Base-by-base conservation (phyloP, 2,113 vertebrate genomes). In the Ariopsis seemanni region DNA sequence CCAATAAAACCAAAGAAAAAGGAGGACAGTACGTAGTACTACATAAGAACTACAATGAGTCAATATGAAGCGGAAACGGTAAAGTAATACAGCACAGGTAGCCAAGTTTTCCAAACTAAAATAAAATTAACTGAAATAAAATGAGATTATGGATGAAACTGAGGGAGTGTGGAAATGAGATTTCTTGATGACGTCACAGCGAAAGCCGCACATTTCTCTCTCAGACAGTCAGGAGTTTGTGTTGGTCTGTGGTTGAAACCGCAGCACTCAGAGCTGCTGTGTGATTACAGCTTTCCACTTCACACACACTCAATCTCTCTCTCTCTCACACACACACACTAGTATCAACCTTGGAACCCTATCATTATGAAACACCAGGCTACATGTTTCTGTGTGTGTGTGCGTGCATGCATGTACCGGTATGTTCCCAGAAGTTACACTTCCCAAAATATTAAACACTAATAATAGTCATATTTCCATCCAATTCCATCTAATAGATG, bases 231-330 rank as follows among this genome's bases (percentile, higher is more conserved):
- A 34, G 86, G 69, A 75, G 72, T 34, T 30, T 25, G 48, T 74
- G 72, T 25, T 77, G 85, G 80, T 74, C 84, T 88, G 74, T 89
- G 75, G 87, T 53, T 88, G 25, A 86, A 87, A 90, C 91, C 86
- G 7, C 89, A 89, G 89, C 85, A 81, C 89, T 77, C 86, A 87
- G 82, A 92, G 50, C 92, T 92, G 86, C 90, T 93, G 92, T 92
- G 90, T 92, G 94, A 93, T 93, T 88, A 92, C 85, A 91, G 88
- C 71, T 63, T 85, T 78, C 63, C 25, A 11, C n/a, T 27, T 27
- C 65, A 52, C 74, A 50, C 42, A 75, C 83, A 77, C 63, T 72
- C 82, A 63, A 50, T 34, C 65, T 67, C 75, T 55, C 78, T 87
- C 42, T 42, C 42, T 42, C 34, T 42, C 30, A 42, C n/a, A 17